A percentile compares a stretch with the other conserved stretches of the same genome.
phyloP scores from a whole-genome alignment of 2,888 invertebrate genomes.

The Napeogenes sylphis region DNA sequence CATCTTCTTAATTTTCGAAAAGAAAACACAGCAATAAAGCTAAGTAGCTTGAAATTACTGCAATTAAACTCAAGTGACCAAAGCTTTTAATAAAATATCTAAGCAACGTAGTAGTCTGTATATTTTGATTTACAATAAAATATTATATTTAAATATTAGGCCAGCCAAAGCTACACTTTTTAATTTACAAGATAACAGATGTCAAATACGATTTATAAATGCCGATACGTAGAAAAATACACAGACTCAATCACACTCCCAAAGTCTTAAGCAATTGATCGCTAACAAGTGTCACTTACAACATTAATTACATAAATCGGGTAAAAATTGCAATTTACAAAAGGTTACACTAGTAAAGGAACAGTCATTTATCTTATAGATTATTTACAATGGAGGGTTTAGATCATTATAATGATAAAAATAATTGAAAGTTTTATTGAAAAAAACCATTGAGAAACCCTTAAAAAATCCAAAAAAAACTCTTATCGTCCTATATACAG shows the following conservation, averaged over 20 bases:
- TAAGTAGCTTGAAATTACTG: no score
- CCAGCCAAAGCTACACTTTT: not conserved
- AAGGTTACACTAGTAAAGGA: conserved; percentile 40
- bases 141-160: not conserved
- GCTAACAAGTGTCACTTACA: conserved; percentile 28
- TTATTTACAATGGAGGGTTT: conserved; percentile 55
- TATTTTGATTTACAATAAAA: no score
- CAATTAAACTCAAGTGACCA: no score
- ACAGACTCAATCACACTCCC: conserved; percentile 13
- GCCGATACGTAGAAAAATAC: conserved; percentile 4
- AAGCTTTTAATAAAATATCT: no score
- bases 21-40: no score
- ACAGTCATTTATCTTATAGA: conserved; percentile 39
- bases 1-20: no score
- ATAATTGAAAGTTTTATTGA: conserved; percentile 4
- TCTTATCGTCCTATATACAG: conserved; percentile 84
- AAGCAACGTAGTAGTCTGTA: no score
- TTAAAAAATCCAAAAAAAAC: conserved; percentile 22
- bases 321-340: conserved; percentile 39
- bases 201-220: conserved; percentile 4
- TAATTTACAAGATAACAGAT: not conserved
- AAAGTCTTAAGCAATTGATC: conserved; percentile 25
- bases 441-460: conserved; percentile 7
- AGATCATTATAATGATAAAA: conserved; percentile 31
- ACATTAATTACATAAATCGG: conserved; percentile 23